A percentile compares a stretch with the other conserved stretches of the same genome.
These are phyloP conservation scores for Seira musarum DNA, from an alignment of 2,888 invertebrate genomes.

Conservation along the genomic window DNA sequence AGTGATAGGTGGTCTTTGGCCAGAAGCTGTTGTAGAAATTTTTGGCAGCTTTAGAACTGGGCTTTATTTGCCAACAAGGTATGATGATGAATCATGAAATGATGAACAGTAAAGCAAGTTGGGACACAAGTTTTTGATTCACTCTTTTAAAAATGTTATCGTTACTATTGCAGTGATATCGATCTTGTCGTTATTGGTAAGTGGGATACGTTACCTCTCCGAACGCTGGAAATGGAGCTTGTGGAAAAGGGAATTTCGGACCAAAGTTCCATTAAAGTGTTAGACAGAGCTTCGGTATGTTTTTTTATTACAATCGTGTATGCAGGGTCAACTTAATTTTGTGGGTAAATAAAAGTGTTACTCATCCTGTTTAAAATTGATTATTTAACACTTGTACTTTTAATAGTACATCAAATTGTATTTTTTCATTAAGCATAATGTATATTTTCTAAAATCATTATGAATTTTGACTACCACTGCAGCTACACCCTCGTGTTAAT, in stretches of 20 bases:
- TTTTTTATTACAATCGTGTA: not conserved
- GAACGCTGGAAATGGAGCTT: slow-evolving; percentile 92
- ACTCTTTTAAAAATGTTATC: not conserved
- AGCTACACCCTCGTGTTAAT: slow-evolving; percentile 90
- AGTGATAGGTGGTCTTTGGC: slow-evolving; percentile 92
- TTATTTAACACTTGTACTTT: no score
- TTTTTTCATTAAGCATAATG: no score
- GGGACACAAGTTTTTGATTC: no score
- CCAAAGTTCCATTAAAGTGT: slow-evolving; percentile 91
- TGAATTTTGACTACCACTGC: no score
- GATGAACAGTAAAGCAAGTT: no score
- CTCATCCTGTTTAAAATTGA: no score
- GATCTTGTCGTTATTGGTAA: slow-evolving; percentile 83
- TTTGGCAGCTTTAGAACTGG: slow-evolving; percentile 99
- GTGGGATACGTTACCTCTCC: slow-evolving; percentile 92
- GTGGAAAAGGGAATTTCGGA: slow-evolving; percentile 92
- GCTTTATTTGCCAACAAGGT: slow-evolving; percentile 97
- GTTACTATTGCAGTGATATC: slow-evolving; percentile 77
- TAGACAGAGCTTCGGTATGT: slow-evolving; percentile 94
- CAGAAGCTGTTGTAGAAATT: slow-evolving; percentile 94
- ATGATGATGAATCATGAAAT: slow-evolving; percentile 46
- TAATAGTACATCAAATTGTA: no score
- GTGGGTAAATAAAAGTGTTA: no score
- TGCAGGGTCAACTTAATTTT: not conserved
- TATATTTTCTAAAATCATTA: no score